phyloP scores from a whole-genome alignment of 64 coral and sea anemone species.

The Montipora foliosa region DNA sequence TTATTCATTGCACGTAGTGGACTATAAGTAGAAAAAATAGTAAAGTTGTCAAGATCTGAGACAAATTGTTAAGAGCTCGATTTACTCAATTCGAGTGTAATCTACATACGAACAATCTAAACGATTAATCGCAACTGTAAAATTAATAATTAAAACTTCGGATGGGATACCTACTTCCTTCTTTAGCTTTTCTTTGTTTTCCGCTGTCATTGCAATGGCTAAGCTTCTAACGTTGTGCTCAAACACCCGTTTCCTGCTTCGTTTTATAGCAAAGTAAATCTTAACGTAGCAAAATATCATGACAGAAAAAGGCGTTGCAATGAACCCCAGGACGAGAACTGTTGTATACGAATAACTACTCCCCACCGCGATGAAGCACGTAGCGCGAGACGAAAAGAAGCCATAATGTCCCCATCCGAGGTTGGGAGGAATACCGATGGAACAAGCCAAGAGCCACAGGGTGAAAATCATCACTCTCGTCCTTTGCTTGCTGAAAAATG shows the following conservation, averaged over 20 bases:
- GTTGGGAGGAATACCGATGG: conserved; percentile 66
- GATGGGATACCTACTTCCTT: conserved; percentile 62
- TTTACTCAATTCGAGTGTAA: no score
- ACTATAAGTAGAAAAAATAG: background rate
- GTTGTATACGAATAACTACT: conserved; percentile 82
- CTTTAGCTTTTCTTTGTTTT: conserved; percentile 3
- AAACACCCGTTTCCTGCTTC: conserved; percentile 57
- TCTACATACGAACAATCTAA: no score
- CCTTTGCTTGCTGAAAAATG: conserved; percentile 50
- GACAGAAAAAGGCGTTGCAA: conserved; percentile 75
- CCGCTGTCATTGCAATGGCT: background rate
- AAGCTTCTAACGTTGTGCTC: background rate
- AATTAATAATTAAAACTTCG: background rate
- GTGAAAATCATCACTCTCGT: conserved; percentile 46
- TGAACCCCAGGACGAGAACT: conserved; percentile 69
- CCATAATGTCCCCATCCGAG: conserved; percentile 82
- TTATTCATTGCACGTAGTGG: background rate
- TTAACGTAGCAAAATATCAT: conserved; percentile 83
- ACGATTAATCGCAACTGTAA: no score
- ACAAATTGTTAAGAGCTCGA: no score
- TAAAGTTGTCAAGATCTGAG: no score
- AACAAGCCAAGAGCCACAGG: conserved; percentile 59
- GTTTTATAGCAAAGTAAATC: conserved; percentile 60
- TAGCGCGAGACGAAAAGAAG: conserved; percentile 74
- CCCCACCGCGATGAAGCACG: conserved; percentile 79